Evolutionary conservation across 2,113 vertebrate species (phyloP).

Genomic region (Gopherus flavomarginatus): DNA sequence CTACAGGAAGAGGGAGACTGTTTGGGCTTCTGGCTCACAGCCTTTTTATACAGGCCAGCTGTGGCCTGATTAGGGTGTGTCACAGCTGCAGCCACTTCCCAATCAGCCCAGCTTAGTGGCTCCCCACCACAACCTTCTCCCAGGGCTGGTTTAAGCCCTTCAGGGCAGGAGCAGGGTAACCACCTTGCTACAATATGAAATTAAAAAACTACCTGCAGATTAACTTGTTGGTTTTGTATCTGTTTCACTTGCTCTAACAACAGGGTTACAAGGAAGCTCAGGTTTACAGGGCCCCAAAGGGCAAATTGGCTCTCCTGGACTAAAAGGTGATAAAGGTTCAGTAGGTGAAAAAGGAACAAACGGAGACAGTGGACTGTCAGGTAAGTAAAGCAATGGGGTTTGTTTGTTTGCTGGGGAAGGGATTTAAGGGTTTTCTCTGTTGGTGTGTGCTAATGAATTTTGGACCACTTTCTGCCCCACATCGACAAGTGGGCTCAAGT

Average conservation of each 20-base stretch:
- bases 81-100: no score
- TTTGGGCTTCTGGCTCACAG: no score
- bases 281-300: constrained; percentile 59
- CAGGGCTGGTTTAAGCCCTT: no score
- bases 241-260: background rate
- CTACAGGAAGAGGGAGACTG: no score
- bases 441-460: background rate
- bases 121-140: no score
- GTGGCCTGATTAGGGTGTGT: no score
- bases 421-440: background rate
- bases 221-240: background rate
- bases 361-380: constrained; percentile 67
- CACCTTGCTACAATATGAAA: background rate
- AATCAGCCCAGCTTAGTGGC: no score
- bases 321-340: constrained; percentile 65
- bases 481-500: background rate
- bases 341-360: constrained; percentile 64
- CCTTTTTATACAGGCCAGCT: no score
- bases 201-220: background rate
- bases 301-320: constrained; percentile 49
- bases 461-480: background rate
- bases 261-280: constrained; percentile 32
- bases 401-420: no score
- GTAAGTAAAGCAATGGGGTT: background rate
- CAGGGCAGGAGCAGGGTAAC: no score